phyloP scores from a whole-genome alignment of 2,888 invertebrate genomes.

The Noctuana brunneofusca region DNA sequence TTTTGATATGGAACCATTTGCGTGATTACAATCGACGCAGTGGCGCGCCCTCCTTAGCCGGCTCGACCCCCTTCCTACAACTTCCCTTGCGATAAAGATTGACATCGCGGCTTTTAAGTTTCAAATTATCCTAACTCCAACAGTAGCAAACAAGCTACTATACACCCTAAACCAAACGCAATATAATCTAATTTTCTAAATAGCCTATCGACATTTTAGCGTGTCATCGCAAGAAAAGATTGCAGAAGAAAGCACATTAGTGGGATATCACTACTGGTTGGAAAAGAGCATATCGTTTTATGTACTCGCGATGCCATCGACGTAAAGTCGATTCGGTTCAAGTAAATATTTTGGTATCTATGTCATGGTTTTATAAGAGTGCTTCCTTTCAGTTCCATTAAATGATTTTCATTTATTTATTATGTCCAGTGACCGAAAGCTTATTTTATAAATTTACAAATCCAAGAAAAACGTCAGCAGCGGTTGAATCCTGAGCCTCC shows the following conservation, averaged over 20 bases:
- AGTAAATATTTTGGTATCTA: conserved; percentile 64
- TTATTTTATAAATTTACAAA: no score
- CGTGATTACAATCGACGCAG: conserved; percentile 81
- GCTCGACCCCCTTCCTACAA: conserved; percentile 61
- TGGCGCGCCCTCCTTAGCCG: conserved; percentile 70
- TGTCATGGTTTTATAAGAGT: conserved; percentile 46
- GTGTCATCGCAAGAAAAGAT: conserved; percentile 80
- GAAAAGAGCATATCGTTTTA: conserved; percentile 72
- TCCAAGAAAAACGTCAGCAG: no score
- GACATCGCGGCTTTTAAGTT: conserved; percentile 74
- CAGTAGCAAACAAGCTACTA: conserved; percentile 49
- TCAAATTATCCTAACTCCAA: conserved; percentile 73
- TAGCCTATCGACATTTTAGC: conserved; percentile 57
- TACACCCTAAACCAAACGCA: conserved; percentile 48
- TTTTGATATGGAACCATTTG: conserved; percentile 81
- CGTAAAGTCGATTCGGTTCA: conserved; percentile 70
- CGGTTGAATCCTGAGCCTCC: no score
- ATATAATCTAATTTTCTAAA: conserved; percentile 55
- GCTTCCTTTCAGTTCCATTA: conserved; percentile 7
- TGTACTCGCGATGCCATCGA: conserved; percentile 63
- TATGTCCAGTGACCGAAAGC: no score
- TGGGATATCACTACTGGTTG: conserved; percentile 76
- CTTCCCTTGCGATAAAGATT: conserved; percentile 82
- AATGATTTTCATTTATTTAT: no score
- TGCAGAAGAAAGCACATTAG: conserved; percentile 79